Evolutionary conservation across 1,140 invertebrate genomes (phyloP), one percentile per base, ranked within the genome.

Genomic region (Sipha flava): DNA sequence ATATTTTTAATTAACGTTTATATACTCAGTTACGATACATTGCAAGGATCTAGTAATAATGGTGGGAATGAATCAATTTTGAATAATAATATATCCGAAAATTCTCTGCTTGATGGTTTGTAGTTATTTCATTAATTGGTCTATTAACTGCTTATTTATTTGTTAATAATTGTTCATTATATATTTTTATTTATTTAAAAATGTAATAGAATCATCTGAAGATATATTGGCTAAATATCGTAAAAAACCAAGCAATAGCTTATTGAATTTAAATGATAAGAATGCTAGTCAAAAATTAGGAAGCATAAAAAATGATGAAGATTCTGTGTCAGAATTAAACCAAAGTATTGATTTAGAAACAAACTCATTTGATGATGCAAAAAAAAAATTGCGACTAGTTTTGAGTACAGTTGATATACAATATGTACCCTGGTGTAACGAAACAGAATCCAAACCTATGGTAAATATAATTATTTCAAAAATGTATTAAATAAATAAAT

Each of bases 201-300:
- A 57, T 29, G 16, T 29, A 21, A 37, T 82, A 89, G 94, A 95
- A 85, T 90, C 90, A 49, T 91, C 93, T 16, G 96, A 98, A 84
- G 96, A 98, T 84, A 98, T 98, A 83, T 88, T 98, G 81, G 95
- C 94, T 31, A 98, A 98, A 84, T 98, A 98, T 85, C 88, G 96
- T 18, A 90, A 93, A 64, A 95, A 96, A 37, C 79, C 79, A n/a
- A 47, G n/a, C 9, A 77, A 72, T 45, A 34, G n/a, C n/a, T n/a
- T 34, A 45, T 40, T 64, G n/a, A 79, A 18, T 73, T 23, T 26
- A 18, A 54, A 52, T 21, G 34, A 70, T 40, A 66, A 77, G 23
- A 83, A 82, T 43, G 81, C 31, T 37, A 66, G n/a, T 66, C 40
- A 79, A 79, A 66, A 70, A 66, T 80, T 16, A 34, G 70, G 80